Conservation (phyloP, 2,797 vertebrate species). For the Onychomys torridus region DNA sequence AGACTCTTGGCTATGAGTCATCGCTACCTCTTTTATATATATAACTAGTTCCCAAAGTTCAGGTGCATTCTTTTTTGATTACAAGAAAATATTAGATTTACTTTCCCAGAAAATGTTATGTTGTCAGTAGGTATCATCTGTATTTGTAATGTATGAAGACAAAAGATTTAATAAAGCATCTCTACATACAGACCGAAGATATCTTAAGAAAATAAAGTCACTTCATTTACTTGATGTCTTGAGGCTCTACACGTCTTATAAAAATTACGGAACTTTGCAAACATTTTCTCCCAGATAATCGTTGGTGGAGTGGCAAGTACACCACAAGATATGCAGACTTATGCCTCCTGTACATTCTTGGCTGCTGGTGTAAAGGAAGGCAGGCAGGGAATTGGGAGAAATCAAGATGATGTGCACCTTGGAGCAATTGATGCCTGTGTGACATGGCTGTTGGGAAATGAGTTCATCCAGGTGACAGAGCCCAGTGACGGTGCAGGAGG, state of each 20-base stretch:
- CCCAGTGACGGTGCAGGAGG: conserved; percentile 86
- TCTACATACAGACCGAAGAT: conserved; percentile 18
- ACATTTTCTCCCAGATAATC: conserved; percentile 91
- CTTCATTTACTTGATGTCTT: conserved; percentile 54
- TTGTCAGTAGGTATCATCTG: not conserved
- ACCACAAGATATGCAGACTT: conserved; percentile 93
- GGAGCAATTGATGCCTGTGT: conserved; percentile 94
- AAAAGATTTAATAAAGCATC: conserved; percentile 13
- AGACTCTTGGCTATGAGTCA: not conserved
- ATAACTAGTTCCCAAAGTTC: not conserved
- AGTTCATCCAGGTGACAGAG: conserved; percentile 94
- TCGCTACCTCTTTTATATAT: conserved; percentile 19
- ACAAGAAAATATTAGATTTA: conserved; percentile 33
- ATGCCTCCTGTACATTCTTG: conserved; percentile 95
- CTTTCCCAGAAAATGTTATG: conserved; percentile 12
- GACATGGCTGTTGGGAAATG: conserved; percentile 96
- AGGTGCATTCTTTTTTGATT: conserved; percentile 35
- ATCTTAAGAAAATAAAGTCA: conserved; percentile 26
- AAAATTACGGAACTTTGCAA: not conserved
- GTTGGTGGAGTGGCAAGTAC: conserved; percentile 95
- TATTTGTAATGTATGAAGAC: not conserved
- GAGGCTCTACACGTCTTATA: not conserved
- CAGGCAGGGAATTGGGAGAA: conserved; percentile 75
- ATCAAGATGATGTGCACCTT: conserved; percentile 79
- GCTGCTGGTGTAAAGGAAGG: conserved; percentile 90